A percentile compares a stretch with the other conserved stretches of the same genome.
Conservation (phyloP, 1,140 invertebrate genomes). For the Micrasema longulum region DNA sequence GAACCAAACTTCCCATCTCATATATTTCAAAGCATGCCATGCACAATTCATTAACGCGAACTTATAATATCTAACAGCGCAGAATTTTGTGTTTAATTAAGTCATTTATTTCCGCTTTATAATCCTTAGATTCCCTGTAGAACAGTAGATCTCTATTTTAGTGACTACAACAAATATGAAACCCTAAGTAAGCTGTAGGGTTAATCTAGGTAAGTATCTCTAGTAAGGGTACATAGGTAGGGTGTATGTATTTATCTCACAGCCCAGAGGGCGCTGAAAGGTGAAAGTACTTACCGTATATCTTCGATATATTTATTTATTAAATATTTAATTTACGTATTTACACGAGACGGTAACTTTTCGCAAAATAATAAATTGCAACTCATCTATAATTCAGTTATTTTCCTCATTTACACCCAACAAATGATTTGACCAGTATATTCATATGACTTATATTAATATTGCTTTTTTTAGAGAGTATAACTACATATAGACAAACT, state of each 20-base stretch:
- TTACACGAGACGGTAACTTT: no score
- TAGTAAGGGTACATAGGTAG: background rate
- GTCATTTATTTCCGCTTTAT: constrained; percentile 31
- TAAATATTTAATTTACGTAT: no score
- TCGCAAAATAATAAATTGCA: no score
- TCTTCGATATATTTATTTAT: no score
- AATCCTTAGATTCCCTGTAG: constrained; percentile 31
- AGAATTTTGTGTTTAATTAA: constrained; percentile 26
- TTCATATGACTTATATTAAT: no score
- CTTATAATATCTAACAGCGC: background rate
- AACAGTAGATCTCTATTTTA: constrained; percentile 34
- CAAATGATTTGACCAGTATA: no score
- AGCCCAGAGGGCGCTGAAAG: constrained; percentile 1
- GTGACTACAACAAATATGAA: constrained; percentile 32
- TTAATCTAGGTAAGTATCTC: constrained; percentile 22
- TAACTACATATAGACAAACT: no score
- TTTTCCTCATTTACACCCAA: no score
- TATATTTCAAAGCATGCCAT: background rate
- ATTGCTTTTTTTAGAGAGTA: no score
- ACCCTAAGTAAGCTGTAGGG: constrained; percentile 28
- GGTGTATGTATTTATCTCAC: constrained; percentile 3
- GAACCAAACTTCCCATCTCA: no score
- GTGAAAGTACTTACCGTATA: background rate
- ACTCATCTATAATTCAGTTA: no score
- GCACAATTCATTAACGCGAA: constrained; percentile 1